Percentiles rank a stretch among this genome's conserved stretches.
Conservation (phyloP, 2,888 invertebrate genomes). For the Arrhopalites spinosus region DNA sequence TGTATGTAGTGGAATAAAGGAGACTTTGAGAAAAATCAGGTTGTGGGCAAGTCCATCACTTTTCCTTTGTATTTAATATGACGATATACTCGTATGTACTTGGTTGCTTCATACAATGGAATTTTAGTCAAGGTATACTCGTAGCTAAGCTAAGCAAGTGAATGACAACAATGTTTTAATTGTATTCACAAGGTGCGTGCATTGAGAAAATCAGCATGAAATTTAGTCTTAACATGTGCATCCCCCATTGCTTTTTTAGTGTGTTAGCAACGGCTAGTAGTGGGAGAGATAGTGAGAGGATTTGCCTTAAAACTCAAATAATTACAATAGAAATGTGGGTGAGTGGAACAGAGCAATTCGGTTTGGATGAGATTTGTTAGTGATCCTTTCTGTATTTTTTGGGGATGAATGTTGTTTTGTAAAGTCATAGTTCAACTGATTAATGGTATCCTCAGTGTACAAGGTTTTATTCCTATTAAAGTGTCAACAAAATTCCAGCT, state of each 20-base stretch:
- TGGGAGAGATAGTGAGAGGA: not conserved
- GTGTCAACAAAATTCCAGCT: not conserved
- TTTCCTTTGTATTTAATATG: no score
- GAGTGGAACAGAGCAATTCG: slow-evolving; percentile 20
- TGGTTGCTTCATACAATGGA: not conserved
- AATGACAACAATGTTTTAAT: no score
- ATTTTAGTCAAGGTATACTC: slow-evolving; percentile 3
- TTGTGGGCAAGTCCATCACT: no score
- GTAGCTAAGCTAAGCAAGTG: not conserved
- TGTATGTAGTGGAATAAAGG: no score
- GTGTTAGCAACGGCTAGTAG: not conserved
- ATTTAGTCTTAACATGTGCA: slow-evolving; percentile 4
- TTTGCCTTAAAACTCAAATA: not conserved
- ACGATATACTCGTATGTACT: no score
- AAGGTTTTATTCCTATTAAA: slow-evolving; percentile 1
- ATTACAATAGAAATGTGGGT: slow-evolving; percentile 20
- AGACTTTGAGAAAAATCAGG: no score
- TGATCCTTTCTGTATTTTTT: slow-evolving; percentile 1
- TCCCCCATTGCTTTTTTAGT: not conserved
- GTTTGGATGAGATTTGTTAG: slow-evolving; percentile 16
- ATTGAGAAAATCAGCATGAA: slow-evolving; percentile 14
- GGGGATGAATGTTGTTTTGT: not conserved
- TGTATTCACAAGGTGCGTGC: not conserved
- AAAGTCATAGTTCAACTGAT: slow-evolving; percentile 17
- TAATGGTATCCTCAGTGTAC: slow-evolving; percentile 1